These are phyloP conservation scores for Paracyclopina nana DNA, from an alignment of 1,140 invertebrate genomes.

Conservation along the genomic window DNA sequence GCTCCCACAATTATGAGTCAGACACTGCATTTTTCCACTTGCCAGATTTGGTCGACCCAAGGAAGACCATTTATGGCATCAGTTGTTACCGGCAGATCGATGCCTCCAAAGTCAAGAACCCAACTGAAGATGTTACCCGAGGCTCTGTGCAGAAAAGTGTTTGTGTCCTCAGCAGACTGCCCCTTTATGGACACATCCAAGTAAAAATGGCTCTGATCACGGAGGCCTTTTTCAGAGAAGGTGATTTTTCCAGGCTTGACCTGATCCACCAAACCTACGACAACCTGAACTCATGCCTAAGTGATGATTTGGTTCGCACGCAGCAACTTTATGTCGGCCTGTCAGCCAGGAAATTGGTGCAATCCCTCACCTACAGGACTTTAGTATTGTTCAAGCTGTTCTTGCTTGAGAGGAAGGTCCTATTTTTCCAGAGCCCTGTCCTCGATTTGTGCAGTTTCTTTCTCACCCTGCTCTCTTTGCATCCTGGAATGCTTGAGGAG, in stretches of 20 bases:
- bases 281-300: slow-evolving; percentile 68
- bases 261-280: slow-evolving; percentile 77
- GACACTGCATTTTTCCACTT: slow-evolving; percentile 94
- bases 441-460: slow-evolving; percentile 53
- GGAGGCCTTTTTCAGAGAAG: slow-evolving; percentile 87
- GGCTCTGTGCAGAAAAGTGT: slow-evolving; percentile 86
- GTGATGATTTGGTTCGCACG: slow-evolving; percentile 38
- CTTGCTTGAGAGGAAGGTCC: slow-evolving; percentile 64
- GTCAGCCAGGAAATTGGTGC: slow-evolving; percentile 53
- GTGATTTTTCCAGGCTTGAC: slow-evolving; percentile 63
- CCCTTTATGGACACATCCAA: slow-evolving; percentile 75
- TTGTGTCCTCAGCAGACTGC: slow-evolving; percentile 65
- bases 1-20: slow-evolving; percentile 86
- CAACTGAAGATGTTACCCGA: slow-evolving; percentile 88
- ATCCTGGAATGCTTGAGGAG: slow-evolving; percentile 69
- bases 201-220: slow-evolving; percentile 88
- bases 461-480: slow-evolving; percentile 66
- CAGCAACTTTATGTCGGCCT: slow-evolving; percentile 53
- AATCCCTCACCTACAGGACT: slow-evolving; percentile 75
- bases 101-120: slow-evolving; percentile 61
- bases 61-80: slow-evolving; percentile 76
- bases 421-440: slow-evolving; percentile 84
- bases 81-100: slow-evolving; percentile 96
- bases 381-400: slow-evolving; percentile 82
- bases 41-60: slow-evolving; percentile 58